Base-by-base conservation (phyloP, 2,797 vertebrate species). In the Thamnophis elegans region DNA sequence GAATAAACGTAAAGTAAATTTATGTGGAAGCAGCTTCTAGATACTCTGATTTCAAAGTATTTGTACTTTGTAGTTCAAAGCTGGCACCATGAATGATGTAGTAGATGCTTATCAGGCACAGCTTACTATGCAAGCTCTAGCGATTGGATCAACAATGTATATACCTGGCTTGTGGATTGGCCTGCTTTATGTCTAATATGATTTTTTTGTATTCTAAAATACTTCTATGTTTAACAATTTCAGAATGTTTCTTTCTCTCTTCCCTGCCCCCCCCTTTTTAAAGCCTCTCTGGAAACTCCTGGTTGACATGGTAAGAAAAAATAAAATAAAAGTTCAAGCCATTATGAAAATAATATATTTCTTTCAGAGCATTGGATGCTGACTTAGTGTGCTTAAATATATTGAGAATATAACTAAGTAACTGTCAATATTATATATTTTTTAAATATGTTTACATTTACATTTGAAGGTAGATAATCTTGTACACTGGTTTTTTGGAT, bases 241-340 rank as follows among this genome's bases (percentile, higher is more conserved):
- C 55, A 91, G 0, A 25, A 58, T 1, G 55, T 87, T 91, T 68
- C 55, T 11, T 53, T 22, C 18, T 92, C 16, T 87, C 65, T 82
- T 6, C 28, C 87, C 54, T n/a, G 86, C n/a, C 5, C 28, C 3
- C 10, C 93, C 2, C 5, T 91, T 92, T 92, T 13, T 36, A 25
- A 94, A 98, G 98, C 98, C 98, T 8, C 95, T 98, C 59, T 98
- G 98, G 98, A 98, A 98, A 96, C 96, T 98, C 89, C 96, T 98
- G 0, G 98, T 97, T 2, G 95, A 98, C 95, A 98, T 98, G 98
- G 98, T 98, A 97, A 98, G 98, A 96, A 95, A 90, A 89, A 1
- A 56, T 92, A 32, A 26, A 92, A 32, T 32, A 25, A 42, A 25
- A 82, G 12, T 47, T 47, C 1, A 82, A 90, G 12, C 28, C 22